These are phyloP conservation scores for Pterocles gutturalis DNA, from an alignment of 2,113 vertebrate species.

Conservation along the genomic window DNA sequence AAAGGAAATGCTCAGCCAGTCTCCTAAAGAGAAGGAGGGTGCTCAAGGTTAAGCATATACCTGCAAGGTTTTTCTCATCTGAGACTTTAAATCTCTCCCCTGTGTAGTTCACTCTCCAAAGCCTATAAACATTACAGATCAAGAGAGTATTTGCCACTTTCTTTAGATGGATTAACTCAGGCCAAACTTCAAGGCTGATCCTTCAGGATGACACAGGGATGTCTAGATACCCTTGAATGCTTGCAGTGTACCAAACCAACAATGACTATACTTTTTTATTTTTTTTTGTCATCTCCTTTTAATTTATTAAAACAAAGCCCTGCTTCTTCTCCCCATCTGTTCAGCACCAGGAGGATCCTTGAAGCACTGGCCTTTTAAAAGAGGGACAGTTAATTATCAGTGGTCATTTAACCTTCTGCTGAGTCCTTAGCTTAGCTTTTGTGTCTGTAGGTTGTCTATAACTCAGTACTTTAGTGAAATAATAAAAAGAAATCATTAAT, in stretches of 20 bases:
- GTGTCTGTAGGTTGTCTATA: neutral
- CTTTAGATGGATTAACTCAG: constrained; percentile 2
- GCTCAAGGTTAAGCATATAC: neutral
- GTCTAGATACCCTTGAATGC: neutral
- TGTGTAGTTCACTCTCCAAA: neutral
- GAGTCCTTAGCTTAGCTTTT: neutral
- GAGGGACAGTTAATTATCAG: neutral
- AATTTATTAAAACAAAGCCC: neutral
- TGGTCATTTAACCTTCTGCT: neutral
- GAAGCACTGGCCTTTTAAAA: neutral
- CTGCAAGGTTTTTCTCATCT: neutral
- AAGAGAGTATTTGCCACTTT: neutral
- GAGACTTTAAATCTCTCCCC: neutral
- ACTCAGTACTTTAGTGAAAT: neutral
- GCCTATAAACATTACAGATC: neutral
- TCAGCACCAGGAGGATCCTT: neutral
- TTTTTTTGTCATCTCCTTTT: neutral
- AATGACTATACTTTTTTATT: neutral
- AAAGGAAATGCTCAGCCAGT: neutral
- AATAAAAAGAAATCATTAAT: neutral
- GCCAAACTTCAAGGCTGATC: neutral
- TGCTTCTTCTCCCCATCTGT: neutral
- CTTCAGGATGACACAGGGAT: neutral
- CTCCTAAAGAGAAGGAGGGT: neutral
- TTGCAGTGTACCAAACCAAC: neutral